Evolutionary conservation across 2,888 invertebrate species (phyloP), one percentile per base, ranked within the genome.

Genomic region (Melieria crassipennis): DNA sequence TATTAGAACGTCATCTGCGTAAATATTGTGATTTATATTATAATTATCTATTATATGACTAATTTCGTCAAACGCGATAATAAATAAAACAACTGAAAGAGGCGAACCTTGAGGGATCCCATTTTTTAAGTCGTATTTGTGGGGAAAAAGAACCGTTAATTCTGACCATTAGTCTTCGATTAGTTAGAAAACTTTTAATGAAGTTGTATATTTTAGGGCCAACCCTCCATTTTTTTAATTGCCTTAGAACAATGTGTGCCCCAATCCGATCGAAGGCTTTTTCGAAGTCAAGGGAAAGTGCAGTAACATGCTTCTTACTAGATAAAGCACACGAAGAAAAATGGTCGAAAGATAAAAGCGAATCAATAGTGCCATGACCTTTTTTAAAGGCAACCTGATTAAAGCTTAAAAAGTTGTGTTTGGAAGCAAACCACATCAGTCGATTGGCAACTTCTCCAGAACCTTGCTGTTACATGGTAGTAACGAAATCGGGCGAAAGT

Each of bases 81-180:
- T 16, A 46, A 46, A 46, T 30, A 61, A 46, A 61, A 61, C 61
- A n/a, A 45, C 30, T 4, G 45, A 62, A 30, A 30, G 30, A 30
- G 30, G 30, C 3, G 30, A 30, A 30, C 30, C 30, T 30, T 30
- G 30, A 30, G 30, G 30, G 30, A 30, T 57, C 57, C 57, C 16
- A 47, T 62, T 62, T 45, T 62, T 5, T n/a, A 62, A 62, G n/a
- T 62, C 7, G 10, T 62, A 62, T 45, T 1, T 62, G 58, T 62
- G 47, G 47, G 47, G 47, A 62, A 45, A 47, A 47, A 16, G 45
- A 45, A 45, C 58, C 58, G 10, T 43, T 61, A 13, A 45, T 61
- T 13, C 11, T 61, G 10, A 62, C 61, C 11, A 47, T 62, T 16
- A 46, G 47, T 62, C 10, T 46, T 62, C 47, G 13, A 43, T 13